phyloP scores from a whole-genome alignment of 2,888 invertebrate genomes.

The Sinotaia quadrata region DNA sequence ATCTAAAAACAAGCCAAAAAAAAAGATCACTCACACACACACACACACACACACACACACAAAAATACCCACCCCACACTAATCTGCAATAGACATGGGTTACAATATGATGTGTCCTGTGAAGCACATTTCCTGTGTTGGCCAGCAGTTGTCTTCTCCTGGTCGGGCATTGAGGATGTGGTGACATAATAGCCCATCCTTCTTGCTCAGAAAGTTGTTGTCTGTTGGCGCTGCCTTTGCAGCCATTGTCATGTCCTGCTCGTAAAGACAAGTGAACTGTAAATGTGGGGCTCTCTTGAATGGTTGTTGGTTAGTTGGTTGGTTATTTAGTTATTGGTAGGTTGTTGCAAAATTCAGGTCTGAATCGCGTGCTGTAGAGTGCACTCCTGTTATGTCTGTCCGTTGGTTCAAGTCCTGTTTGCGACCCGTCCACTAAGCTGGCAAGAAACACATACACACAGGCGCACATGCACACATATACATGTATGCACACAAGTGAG shows the following conservation, averaged over 20 bases:
- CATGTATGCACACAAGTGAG: neutral
- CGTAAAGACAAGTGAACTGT: conserved; percentile 17
- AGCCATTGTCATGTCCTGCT: neutral
- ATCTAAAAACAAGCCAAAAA: too few species aligned
- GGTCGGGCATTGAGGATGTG: conserved; percentile 6
- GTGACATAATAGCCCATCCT: neutral
- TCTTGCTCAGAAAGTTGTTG: conserved; percentile 6
- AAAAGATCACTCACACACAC: too few species aligned
- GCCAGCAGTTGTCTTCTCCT: conserved; percentile 24
- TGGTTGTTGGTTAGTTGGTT: conserved; percentile 6
- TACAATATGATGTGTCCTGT: conserved; percentile 13
- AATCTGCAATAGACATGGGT: too few species aligned
- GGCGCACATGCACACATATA: neutral
- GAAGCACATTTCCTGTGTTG: conserved; percentile 42
- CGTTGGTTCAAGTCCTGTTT: conserved; percentile 29
- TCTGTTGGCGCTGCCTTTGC: conserved; percentile 17
- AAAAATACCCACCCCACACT: too few species aligned
- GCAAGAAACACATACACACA: neutral
- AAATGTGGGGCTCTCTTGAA: conserved; percentile 24
- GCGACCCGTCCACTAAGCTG: conserved; percentile 20
- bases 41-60: too few species aligned
- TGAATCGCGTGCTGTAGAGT: conserved; percentile 22
- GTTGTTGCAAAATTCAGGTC: conserved; percentile 13
- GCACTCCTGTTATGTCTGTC: conserved; percentile 27
- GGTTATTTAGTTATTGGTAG: conserved; percentile 1